Conservation (phyloP, 2,888 invertebrate genomes). For the Acanthopleura granulata region DNA sequence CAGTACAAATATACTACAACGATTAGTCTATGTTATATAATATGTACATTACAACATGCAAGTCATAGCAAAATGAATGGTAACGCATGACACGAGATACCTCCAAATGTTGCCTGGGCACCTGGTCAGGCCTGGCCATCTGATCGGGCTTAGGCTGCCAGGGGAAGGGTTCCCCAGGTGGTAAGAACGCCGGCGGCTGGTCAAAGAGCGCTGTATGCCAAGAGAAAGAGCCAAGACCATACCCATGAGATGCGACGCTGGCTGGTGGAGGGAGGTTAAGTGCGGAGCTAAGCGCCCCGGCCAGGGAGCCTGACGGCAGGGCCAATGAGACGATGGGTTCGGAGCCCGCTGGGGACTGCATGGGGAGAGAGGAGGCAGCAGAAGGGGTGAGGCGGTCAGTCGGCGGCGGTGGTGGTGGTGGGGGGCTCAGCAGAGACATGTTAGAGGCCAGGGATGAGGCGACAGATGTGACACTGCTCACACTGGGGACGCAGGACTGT, state of each 20-base stretch:
- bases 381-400: slow-evolving; percentile 14
- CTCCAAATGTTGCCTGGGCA: slow-evolving; percentile 15
- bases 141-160: slow-evolving; percentile 25
- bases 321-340: neutral
- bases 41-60: no score
- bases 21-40: no score
- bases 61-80: no score
- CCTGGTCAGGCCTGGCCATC: neutral
- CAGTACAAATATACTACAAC: no score
- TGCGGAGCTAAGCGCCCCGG: neutral
- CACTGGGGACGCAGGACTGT: no score
- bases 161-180: slow-evolving; percentile 22
- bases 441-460: slow-evolving; percentile 1
- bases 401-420: neutral
- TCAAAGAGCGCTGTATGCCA: slow-evolving; percentile 25
- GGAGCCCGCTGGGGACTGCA: neutral
- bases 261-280: slow-evolving; percentile 3
- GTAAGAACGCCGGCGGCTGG: slow-evolving; percentile 24
- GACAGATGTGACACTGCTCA: neutral
- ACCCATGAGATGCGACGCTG: neutral
- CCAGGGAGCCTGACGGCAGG: neutral
- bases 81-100: neutral
- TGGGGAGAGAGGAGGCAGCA: neutral
- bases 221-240: slow-evolving; percentile 19
- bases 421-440: neutral